Percentiles rank a stretch among this genome's conserved stretches.
Conservation (phyloP, 2,888 invertebrate species). For the Patella ulyssiponensis region DNA sequence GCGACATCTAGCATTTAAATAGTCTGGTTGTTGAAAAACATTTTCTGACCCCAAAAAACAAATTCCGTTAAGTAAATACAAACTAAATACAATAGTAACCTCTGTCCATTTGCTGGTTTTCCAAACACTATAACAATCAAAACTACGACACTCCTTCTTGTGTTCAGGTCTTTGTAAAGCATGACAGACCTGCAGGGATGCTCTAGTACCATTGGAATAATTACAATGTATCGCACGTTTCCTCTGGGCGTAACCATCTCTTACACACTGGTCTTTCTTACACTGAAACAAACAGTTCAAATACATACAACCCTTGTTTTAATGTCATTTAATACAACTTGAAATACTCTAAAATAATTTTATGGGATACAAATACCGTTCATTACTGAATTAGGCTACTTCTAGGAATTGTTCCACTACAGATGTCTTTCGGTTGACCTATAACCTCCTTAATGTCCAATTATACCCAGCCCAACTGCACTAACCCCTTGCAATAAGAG, state of each 20-base stretch:
- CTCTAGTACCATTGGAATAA: slow-evolving; percentile 42
- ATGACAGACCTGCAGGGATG: slow-evolving; percentile 38
- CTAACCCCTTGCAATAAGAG: too few species aligned
- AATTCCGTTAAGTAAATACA: too few species aligned
- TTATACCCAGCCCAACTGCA: too few species aligned
- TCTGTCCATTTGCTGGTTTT: slow-evolving; percentile 50
- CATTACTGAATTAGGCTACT: background rate
- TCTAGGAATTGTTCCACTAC: too few species aligned
- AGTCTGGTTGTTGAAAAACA: too few species aligned
- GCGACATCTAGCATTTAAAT: too few species aligned
- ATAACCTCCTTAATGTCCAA: too few species aligned
- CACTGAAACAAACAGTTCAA: slow-evolving; percentile 41
- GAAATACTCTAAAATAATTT: too few species aligned
- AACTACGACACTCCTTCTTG: slow-evolving; percentile 46
- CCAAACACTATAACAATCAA: slow-evolving; percentile 50
- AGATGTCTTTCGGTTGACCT: too few species aligned
- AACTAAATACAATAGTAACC: slow-evolving; percentile 33
- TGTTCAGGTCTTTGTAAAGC: slow-evolving; percentile 32
- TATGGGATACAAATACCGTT: background rate
- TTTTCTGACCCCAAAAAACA: too few species aligned
- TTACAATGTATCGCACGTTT: slow-evolving; percentile 46
- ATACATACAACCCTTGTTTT: background rate
- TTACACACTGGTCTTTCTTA: slow-evolving; percentile 42
- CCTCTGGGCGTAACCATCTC: slow-evolving; percentile 46
- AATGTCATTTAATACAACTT: background rate